Conservation (phyloP, 2,113 vertebrate species). For the Brevimyrus niger region DNA sequence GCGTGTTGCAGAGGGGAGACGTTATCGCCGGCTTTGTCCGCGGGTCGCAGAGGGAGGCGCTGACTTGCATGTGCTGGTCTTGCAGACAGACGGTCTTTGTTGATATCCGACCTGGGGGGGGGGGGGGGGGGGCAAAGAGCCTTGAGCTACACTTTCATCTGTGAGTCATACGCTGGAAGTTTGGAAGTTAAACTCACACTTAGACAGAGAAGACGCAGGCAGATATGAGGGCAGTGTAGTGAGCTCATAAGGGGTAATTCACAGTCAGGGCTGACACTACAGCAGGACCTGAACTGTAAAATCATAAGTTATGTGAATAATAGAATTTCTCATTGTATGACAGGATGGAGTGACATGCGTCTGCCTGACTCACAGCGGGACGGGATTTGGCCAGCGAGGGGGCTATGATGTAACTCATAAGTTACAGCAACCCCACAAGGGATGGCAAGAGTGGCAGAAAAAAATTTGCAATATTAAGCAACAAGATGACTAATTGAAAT, state of each 20-base stretch:
- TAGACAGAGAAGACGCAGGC: background rate
- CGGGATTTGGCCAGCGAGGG: no score
- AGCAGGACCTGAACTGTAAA: background rate
- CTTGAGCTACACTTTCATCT: background rate
- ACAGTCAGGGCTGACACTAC: background rate
- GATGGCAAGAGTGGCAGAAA: background rate
- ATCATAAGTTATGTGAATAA: background rate
- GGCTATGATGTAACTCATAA: no score
- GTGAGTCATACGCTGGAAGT: background rate
- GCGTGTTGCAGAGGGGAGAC: conserved; percentile 78
- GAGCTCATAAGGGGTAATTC: background rate
- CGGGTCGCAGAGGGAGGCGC: conserved; percentile 74
- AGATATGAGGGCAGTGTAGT: background rate
- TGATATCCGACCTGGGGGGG: conserved; percentile 71
- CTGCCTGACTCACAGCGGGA: background rate
- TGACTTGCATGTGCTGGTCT: conserved; percentile 76
- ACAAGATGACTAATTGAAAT: background rate
- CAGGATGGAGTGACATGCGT: background rate
- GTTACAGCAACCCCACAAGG: background rate
- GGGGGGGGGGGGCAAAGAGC: background rate
- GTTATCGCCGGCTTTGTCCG: conserved; percentile 65
- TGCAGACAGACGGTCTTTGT: conserved; percentile 83
- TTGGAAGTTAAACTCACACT: background rate
- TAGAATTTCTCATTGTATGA: background rate
- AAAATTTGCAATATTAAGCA: background rate